Percentiles rank a stretch among this genome's conserved stretches.
Conservation (phyloP, 1,140 invertebrate genomes). For the Propsilocerus akamusi region DNA sequence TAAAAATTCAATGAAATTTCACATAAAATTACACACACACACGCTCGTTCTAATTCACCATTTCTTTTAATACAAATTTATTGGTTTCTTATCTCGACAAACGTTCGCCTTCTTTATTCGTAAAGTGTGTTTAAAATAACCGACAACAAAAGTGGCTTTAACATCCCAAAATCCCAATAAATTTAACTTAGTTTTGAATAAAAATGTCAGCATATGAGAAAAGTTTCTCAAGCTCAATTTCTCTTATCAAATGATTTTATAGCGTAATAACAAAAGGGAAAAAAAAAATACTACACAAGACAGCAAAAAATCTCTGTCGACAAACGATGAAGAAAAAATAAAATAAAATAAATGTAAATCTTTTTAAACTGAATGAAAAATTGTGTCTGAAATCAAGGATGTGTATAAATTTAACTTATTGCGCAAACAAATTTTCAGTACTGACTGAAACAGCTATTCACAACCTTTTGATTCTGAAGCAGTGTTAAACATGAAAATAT, state of each 20-base stretch:
- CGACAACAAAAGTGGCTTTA: too few relatives aligned
- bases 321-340: not conserved
- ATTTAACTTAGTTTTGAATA: too few relatives aligned
- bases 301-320: not conserved
- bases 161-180: too few relatives aligned
- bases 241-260: too few relatives aligned
- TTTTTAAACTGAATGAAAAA: slow-evolving; percentile 1
- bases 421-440: not conserved
- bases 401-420: too few relatives aligned
- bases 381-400: too few relatives aligned
- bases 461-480: not conserved
- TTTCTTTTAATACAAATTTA: slow-evolving; percentile 2
- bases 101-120: not conserved
- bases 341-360: not conserved
- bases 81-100: not conserved
- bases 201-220: too few relatives aligned
- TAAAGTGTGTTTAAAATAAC: too few relatives aligned
- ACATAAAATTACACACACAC: not conserved
- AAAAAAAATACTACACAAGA: not conserved
- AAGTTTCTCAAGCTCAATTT: too few relatives aligned
- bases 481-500: too few relatives aligned
- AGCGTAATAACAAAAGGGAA: too few relatives aligned
- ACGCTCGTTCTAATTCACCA: not conserved
- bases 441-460: not conserved
- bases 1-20: slow-evolving; percentile 2